A percentile compares a stretch with the other conserved stretches of the same genome.
These are phyloP conservation scores for Oryzias sinensis DNA, from an alignment of 2,797 vertebrate species.

Conservation along the genomic window DNA sequence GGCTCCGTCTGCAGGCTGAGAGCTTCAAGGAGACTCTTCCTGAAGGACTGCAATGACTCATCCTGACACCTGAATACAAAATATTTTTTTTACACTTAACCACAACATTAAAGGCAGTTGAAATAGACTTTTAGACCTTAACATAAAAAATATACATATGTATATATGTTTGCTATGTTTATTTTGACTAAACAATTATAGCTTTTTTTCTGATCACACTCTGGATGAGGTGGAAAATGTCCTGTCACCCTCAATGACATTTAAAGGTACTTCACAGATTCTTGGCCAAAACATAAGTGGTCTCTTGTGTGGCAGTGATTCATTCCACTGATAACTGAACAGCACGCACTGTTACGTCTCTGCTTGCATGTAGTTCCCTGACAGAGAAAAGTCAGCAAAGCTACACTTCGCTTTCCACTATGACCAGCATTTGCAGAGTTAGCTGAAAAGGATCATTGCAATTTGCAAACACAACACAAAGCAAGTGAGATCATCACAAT, in stretches of 20 bases:
- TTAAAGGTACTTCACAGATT: constrained; percentile 1
- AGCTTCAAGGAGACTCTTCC: constrained; percentile 61
- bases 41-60: constrained; percentile 55
- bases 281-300: constrained; percentile 7
- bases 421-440: too few relatives aligned
- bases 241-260: neutral
- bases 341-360: constrained; percentile 25
- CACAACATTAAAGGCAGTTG: neutral
- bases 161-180: too few relatives aligned
- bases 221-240: neutral
- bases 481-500: neutral
- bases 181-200: too few relatives aligned
- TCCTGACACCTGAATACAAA: constrained; percentile 56
- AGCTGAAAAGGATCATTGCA: neutral
- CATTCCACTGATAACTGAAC: constrained; percentile 7
- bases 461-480: neutral
- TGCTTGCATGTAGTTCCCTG: neutral
- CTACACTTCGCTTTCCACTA: too few relatives aligned
- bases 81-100: too few relatives aligned
- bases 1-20: constrained; percentile 73
- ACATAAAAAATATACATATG: too few relatives aligned
- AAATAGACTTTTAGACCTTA: too few relatives aligned
- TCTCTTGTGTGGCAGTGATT: too few relatives aligned
- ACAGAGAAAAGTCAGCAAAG: too few relatives aligned
- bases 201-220: neutral